Evolutionary conservation across 2,113 vertebrate genomes (phyloP).

Genomic region (Shinisaurus crocodilurus): DNA sequence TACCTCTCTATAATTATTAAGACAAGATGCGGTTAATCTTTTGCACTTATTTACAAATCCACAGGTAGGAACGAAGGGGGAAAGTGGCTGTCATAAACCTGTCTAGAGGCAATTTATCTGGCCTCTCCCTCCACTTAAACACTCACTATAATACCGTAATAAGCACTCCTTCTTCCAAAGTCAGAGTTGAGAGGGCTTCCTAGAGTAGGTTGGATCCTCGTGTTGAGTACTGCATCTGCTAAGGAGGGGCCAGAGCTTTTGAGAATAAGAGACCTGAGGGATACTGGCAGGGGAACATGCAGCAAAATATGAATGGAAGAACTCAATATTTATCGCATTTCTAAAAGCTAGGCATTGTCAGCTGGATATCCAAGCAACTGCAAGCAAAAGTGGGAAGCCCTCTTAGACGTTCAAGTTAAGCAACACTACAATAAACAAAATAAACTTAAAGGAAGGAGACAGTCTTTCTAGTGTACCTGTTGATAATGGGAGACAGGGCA

Average conservation of each 20-base stretch:
- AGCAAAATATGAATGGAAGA: not conserved
- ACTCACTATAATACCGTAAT: not conserved
- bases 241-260: not conserved
- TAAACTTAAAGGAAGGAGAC: not conserved
- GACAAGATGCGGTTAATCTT: not conserved
- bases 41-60: not conserved
- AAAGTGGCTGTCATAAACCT: not conserved
- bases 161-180: not conserved
- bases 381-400: not conserved
- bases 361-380: not conserved
- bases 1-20: conserved; percentile 2
- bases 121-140: not conserved
- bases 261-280: not conserved
- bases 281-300: not conserved
- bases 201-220: not conserved
- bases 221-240: not conserved
- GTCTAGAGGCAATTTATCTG: not conserved
- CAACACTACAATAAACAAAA: not conserved
- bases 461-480: not conserved
- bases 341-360: not conserved
- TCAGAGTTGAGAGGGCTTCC: not conserved
- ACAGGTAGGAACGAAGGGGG: not conserved
- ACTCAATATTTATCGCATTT: not conserved
- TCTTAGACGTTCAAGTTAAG: not conserved
- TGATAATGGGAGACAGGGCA: not conserved